Base-by-base conservation (phyloP, 2,113 vertebrate genomes). In the Elaphurus davidianus region DNA sequence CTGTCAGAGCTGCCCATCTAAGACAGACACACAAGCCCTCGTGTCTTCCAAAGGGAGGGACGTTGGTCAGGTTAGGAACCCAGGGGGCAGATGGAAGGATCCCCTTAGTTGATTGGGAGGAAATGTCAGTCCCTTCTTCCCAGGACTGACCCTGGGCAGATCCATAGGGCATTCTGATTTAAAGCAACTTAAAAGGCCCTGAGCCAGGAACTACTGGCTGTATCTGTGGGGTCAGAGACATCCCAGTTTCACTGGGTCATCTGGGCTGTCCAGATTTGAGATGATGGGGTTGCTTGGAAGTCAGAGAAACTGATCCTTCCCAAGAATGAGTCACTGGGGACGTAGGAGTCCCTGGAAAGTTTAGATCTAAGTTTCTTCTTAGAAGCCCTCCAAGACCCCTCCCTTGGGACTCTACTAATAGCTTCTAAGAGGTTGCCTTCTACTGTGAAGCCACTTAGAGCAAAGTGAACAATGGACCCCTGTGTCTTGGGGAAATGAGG, bases 401-500 rank as follows among this genome's bases (percentile, higher is more conserved):
- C 9, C 40, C 19, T 74, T 14, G 14, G 25, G 59, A 17, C 19
- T 17, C 57, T 6, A 14, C 27, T 25, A 14, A 33, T 62, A 9
- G 45, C 36, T 45, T 59, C 88, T 25, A 1, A 17, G 15, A 15
- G 27, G 59, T n/a, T 0, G 17, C 45, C 71, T 4, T 0, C 15
- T 33, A 1, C 86, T 14, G 11, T 13, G 55, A 85, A 64, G 11
- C 25, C 23, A 81, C 3, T 6, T 3, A 43, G 11, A 60, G 6
- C 21, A 52, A 33, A 45, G 3, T 16, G 4, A 43, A 64, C n/a
- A 15, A 4, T 23, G 67, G 40, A 13, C 10, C n/a, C 25, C n/a
- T 11, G 3, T 13, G 52, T 15, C 8, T 47, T 47, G 16, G 15
- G 83, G n/a, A 89, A 14, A 6, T 12, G 0, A 0, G 25, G 11